phyloP scores from a whole-genome alignment of 1,140 invertebrate species.

The Microplitis mediator region DNA sequence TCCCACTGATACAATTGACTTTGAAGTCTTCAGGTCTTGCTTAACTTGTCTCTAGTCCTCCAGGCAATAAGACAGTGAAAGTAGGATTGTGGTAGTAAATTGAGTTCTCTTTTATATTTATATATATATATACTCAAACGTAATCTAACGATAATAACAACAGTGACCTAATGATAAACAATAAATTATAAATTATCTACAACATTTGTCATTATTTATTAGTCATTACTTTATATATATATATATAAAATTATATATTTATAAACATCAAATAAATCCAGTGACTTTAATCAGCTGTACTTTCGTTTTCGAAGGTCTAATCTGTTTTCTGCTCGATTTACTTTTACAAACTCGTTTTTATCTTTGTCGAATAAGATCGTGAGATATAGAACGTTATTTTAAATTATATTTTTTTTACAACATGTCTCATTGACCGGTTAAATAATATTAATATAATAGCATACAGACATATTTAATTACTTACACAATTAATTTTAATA shows the following conservation, averaged over 20 bases:
- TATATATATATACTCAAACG: not conserved
- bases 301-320: constrained; percentile 47
- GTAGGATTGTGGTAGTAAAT: constrained; percentile 3
- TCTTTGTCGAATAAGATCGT: constrained; percentile 6
- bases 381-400: not conserved
- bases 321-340: constrained; percentile 24
- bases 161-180: not conserved
- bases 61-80: not conserved
- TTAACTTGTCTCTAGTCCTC: constrained; percentile 23
- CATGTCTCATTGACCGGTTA: no score
- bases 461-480: no score
- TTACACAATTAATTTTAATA: no score
- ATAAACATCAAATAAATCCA: not conserved
- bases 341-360: constrained; percentile 18
- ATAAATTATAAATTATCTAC: not conserved
- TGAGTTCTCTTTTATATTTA: not conserved
- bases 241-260: not conserved
- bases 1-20: not conserved
- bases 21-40: constrained; percentile 4
- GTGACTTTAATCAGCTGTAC: constrained; percentile 11
- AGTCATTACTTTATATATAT: not conserved
- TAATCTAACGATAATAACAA: not conserved
- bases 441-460: no score
- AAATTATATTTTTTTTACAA: not conserved
- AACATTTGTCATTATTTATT: not conserved